Percentiles rank a stretch among this genome's conserved stretches.
Conservation (phyloP, 2,888 invertebrate genomes). For the Dicyrtoma fusca region DNA sequence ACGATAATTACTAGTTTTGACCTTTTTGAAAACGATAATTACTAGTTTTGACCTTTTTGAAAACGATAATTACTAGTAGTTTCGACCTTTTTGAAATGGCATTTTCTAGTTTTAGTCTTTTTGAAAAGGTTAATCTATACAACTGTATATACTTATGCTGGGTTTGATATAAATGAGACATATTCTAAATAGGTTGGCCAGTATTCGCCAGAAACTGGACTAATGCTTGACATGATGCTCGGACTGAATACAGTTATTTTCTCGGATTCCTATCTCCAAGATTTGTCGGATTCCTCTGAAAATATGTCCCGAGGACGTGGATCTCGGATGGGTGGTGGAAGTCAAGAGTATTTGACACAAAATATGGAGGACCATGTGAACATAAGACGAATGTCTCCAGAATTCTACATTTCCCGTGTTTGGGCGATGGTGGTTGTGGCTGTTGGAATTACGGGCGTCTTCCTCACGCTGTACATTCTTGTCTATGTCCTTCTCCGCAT, state of each 20-base stretch:
- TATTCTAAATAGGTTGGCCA: slow-evolving; percentile 57
- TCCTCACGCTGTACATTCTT: slow-evolving; percentile 59
- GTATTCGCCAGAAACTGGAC: slow-evolving; percentile 58
- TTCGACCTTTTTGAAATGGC: too few species aligned
- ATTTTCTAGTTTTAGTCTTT: too few species aligned
- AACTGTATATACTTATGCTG: background rate
- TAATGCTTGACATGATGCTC: slow-evolving; percentile 56
- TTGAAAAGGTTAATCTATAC: too few species aligned
- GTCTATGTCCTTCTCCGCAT: slow-evolving; percentile 59
- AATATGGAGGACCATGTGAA: slow-evolving; percentile 42
- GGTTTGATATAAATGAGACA: background rate
- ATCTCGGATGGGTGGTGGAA: background rate
- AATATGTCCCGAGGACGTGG: background rate
- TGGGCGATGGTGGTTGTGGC: slow-evolving; percentile 59
- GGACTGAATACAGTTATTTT: slow-evolving; percentile 27
- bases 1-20: too few species aligned
- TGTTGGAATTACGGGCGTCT: slow-evolving; percentile 58
- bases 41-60: too few species aligned
- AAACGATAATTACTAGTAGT: too few species aligned
- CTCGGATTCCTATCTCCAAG: slow-evolving; percentile 27
- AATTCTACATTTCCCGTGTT: slow-evolving; percentile 57
- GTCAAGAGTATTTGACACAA: slow-evolving; percentile 17
- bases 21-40: too few species aligned
- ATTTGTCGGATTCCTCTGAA: slow-evolving; percentile 13
- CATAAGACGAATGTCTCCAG: slow-evolving; percentile 54